Base-by-base conservation (phyloP, 2,797 vertebrate genomes). In the Muscicapa comitata region DNA sequence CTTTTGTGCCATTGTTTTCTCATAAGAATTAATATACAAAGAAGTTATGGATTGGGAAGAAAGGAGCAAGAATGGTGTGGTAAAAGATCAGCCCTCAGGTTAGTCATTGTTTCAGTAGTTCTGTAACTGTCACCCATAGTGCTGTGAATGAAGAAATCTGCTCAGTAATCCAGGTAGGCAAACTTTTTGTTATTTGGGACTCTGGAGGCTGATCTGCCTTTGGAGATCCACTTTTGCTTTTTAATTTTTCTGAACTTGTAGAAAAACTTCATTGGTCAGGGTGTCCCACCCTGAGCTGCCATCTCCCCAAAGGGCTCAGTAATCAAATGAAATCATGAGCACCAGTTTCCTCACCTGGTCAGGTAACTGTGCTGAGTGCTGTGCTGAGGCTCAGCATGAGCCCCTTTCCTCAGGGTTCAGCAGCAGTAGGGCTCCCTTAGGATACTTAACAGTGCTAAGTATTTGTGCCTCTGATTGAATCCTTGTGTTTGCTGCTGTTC, bases 31-130 rank as follows among this genome's bases (percentile, higher is more conserved):
- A 73, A 99, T 99, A 98, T 99, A 99, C 98, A 99, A 99, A 97
- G 99, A 99, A 98, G 98, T 99, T 95, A 99, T 99, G 95, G 99
- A 99, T 95, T 99, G 99, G 99, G 99, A 99, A 97, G 99, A 99
- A 97, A 98, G 99, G 96, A 99, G 98, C 98, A 99, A 99, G 97
- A 99, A 99, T 68, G 99, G 99, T 76, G 98, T 99, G 93, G 98
- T 99, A 94, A 99, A 99, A 98, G 99, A 99, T 90, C 99, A 99
- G 67, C 98, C 98, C 94, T 99, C 99, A 98, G 99, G 99, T 99
- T 98, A 98, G 98, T 98, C 94, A 96, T 98, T 92, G 97, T 95
- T 97, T 95, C 93, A 82, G 82, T 95, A 72, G 91, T 91, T 89
- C 43, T 37, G 35, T 83, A 75, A 48, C 45, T 88, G 2, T 75